Conservation (phyloP, 2,888 invertebrate species). For the Ophonus ardosiacus region DNA sequence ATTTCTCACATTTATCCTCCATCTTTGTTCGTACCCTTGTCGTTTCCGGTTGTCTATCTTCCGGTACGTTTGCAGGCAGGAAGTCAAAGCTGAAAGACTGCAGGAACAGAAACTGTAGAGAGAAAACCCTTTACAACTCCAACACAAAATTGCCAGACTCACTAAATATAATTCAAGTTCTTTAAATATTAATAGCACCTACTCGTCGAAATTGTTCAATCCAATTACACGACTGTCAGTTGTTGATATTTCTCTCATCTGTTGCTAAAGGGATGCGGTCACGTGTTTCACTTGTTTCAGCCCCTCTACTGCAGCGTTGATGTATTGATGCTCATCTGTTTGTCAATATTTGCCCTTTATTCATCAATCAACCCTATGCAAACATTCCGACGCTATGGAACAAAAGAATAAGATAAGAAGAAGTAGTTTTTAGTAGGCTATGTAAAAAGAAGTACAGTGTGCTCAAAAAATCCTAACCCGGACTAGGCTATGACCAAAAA, state of each 20-base stretch:
- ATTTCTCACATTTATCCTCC: background rate
- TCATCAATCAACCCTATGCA: slow-evolving; percentile 56
- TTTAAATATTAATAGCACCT: too few relatives aligned
- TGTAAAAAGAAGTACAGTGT: background rate
- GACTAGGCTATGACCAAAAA: too few relatives aligned
- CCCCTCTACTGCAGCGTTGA: slow-evolving; percentile 9
- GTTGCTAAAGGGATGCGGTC: slow-evolving; percentile 16
- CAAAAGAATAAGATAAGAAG: slow-evolving; percentile 18
- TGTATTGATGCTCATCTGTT: slow-evolving; percentile 54
- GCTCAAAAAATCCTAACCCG: too few relatives aligned
- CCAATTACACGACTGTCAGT: slow-evolving; percentile 1
- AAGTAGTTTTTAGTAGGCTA: background rate
- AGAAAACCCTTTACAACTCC: background rate
- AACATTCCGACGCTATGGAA: slow-evolving; percentile 35
- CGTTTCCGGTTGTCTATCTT: background rate
- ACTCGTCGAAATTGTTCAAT: background rate
- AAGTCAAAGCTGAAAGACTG: background rate
- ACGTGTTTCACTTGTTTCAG: background rate
- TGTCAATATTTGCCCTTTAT: slow-evolving; percentile 57
- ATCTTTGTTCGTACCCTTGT: background rate
- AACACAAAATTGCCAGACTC: background rate
- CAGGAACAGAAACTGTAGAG: background rate
- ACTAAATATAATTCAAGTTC: too few relatives aligned
- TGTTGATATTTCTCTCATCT: slow-evolving; percentile 22
- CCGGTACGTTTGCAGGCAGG: background rate